Evolutionary conservation across 2,113 vertebrate species (phyloP).

Genomic region (Chamaetylas fuelleborni): DNA sequence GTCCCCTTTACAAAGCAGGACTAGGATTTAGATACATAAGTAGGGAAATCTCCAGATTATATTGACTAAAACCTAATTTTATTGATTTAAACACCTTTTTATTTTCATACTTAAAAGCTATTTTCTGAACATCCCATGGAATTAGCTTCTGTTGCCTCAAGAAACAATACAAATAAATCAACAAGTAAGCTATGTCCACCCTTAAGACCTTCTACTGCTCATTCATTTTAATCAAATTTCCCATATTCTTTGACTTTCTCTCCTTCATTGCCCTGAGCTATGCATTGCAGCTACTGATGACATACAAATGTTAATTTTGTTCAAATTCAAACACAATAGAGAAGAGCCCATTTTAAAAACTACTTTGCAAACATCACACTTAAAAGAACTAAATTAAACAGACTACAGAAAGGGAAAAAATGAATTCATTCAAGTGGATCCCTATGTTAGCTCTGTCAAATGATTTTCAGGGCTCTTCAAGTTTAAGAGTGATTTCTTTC

Average conservation of each 20-base stretch:
- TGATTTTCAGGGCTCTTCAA: background rate
- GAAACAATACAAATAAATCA: slow-evolving; percentile 74
- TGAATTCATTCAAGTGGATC: background rate
- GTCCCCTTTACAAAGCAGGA: background rate
- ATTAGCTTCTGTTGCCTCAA: slow-evolving; percentile 63
- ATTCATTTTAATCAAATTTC: slow-evolving; percentile 72
- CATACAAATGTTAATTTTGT: slow-evolving; percentile 68
- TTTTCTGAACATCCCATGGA: slow-evolving; percentile 67
- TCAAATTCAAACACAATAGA: slow-evolving; percentile 68
- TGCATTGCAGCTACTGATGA: slow-evolving; percentile 56
- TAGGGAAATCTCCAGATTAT: background rate
- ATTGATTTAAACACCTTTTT: slow-evolving; percentile 45
- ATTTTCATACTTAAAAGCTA: slow-evolving; percentile 56
- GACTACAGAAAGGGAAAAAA: background rate
- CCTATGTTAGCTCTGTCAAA: background rate
- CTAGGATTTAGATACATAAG: background rate
- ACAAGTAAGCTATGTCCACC: slow-evolving; percentile 46
- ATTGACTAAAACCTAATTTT: slow-evolving; percentile 26
- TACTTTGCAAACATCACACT: slow-evolving; percentile 57
- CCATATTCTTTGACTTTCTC: slow-evolving; percentile 63
- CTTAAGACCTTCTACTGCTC: slow-evolving; percentile 62
- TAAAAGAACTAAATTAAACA: slow-evolving; percentile 36
- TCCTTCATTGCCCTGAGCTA: slow-evolving; percentile 68
- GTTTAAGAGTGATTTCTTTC: background rate
- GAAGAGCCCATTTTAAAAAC: slow-evolving; percentile 52